phyloP scores from a whole-genome alignment of 2,797 vertebrate species.

The Discoglossus pictus region DNA sequence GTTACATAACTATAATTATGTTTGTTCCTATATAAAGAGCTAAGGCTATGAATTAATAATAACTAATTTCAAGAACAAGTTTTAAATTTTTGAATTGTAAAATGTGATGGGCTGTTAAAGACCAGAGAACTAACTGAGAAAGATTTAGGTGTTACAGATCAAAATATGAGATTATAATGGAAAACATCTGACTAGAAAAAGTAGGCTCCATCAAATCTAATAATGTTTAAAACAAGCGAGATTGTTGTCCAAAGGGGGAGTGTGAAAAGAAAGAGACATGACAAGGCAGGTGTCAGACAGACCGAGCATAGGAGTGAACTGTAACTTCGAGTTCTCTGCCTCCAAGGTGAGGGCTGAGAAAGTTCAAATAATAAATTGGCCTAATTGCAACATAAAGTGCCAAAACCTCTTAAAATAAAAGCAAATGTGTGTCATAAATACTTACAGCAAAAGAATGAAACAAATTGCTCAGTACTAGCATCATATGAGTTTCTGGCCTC shows the following conservation, averaged over 20 bases:
- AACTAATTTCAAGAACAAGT: too few relatives aligned
- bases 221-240: conserved; percentile 37
- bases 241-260: conserved; percentile 26
- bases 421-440: conserved; percentile 50
- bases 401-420: conserved; percentile 49
- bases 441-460: conserved; percentile 33
- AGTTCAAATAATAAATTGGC: conserved; percentile 48
- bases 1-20: too few relatives aligned
- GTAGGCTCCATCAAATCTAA: conserved; percentile 29
- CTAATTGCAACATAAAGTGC: conserved; percentile 36
- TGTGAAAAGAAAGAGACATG: conserved; percentile 37
- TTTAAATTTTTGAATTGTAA: too few relatives aligned
- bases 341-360: conserved; percentile 41
- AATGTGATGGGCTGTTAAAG: neutral
- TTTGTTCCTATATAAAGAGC: too few relatives aligned
- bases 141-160: conserved; percentile 33
- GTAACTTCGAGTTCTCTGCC: conserved; percentile 30
- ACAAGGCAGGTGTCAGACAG: conserved; percentile 46
- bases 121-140: conserved; percentile 21
- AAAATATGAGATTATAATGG: conserved; percentile 31
- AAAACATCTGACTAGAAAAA: conserved; percentile 36
- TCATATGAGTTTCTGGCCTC: conserved; percentile 33
- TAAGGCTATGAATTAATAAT: too few relatives aligned
- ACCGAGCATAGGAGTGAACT: conserved; percentile 16
- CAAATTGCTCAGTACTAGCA: conserved; percentile 37